A percentile compares a stretch with the other conserved stretches of the same genome.
These are phyloP conservation scores for Serinus canaria DNA, from an alignment of 2,113 vertebrate genomes.

Conservation along the genomic window DNA sequence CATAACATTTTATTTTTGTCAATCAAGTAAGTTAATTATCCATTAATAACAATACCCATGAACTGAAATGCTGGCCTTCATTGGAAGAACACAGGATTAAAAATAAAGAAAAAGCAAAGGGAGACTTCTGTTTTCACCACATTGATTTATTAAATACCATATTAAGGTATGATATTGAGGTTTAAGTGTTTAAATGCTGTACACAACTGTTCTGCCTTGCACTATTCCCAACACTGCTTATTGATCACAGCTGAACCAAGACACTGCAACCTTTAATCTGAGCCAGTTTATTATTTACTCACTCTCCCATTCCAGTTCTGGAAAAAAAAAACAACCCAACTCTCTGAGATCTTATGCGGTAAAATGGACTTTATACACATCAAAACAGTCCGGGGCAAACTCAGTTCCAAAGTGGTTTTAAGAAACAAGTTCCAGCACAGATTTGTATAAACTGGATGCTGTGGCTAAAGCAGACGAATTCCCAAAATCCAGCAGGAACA, in stretches of 20 bases:
- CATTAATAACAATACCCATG: not conserved
- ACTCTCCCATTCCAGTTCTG: not conserved
- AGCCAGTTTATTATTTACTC: not conserved
- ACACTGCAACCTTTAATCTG: not conserved
- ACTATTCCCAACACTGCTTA: not conserved
- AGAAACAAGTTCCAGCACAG: not conserved
- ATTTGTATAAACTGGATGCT: not conserved
- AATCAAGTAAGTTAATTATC: not conserved
- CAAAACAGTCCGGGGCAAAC: not conserved
- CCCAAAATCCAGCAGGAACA: not conserved
- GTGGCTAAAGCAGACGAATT: not conserved
- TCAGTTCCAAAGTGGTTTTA: not conserved
- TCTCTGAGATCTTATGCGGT: not conserved
- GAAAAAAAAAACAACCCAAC: not conserved
- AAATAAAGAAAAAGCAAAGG: not conserved
- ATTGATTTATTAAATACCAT: not conserved
- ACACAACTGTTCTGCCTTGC: not conserved
- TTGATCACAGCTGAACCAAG: not conserved
- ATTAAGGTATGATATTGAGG: not conserved
- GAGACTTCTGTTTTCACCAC: not conserved
- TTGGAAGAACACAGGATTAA: not conserved
- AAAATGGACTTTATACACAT: not conserved
- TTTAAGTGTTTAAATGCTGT: not conserved
- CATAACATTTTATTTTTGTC: not conserved
- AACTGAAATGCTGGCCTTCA: not conserved